Base-by-base conservation (phyloP, 2,797 vertebrate genomes). In the Anableps anableps region DNA sequence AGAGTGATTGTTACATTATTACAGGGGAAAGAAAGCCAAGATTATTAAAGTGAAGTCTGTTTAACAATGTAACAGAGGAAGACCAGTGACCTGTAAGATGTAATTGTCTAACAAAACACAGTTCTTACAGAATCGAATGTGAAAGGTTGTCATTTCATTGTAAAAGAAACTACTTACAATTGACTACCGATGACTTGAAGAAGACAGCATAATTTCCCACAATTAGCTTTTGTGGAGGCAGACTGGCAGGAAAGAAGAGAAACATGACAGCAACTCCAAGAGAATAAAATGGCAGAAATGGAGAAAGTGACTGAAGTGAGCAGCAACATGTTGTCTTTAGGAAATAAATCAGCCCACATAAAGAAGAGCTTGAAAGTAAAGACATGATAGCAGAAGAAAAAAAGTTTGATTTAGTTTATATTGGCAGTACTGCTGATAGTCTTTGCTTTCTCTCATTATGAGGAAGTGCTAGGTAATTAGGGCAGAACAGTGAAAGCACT, bases 181-280 rank as follows among this genome's bases (percentile, higher is more conserved):
- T 83, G 86, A 88, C 80, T 85, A 87, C 80, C 76, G 84, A 85
- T 86, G 88, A 78, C 88, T 87, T 79, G 83, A 89, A 84, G 83
- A 90, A 89, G 90, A 93, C 92, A 85, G 87, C 81, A 88, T 93
- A 84, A 93, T 94, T 91, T 93, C 88, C 89, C 85, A 94, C 83
- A 90, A 93, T 93, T 92, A 89, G 83, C 84, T 91, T 91, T 90
- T 93, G 89, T 91, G 85, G 79, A 89, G 83, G 88, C 80, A 88
- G 88, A 89, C 79, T 82, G 83, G 84, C 66, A 47, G 75, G 74
- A 84, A 72, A 83, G 81, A 84, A 85, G 79, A 86, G 78, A 88
- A 89, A 88, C 84, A 92, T 86, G 82, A 88, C 84, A 90, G 86
- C 53, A 77, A 88, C 64, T 82, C 43, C 64, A 55, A 50, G 89